phyloP scores from a whole-genome alignment of 2,113 vertebrate genomes.

The Chrysochloris asiatica region DNA sequence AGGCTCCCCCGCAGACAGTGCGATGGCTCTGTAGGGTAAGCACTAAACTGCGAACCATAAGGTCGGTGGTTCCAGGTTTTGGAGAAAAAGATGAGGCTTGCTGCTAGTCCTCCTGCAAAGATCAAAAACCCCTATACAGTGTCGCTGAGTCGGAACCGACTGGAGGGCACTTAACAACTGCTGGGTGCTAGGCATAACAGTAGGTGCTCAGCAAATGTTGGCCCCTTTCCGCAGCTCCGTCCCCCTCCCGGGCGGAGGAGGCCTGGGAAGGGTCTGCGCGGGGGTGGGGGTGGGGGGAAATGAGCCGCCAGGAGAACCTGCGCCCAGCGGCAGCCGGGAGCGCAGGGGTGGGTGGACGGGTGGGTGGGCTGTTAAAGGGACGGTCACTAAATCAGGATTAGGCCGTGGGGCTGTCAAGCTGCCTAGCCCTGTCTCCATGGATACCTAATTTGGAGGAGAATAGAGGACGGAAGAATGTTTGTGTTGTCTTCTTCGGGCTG shows the following conservation, averaged over 20 bases:
- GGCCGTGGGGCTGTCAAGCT: slow-evolving; percentile 78
- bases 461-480: slow-evolving; percentile 77
- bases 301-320: slow-evolving; percentile 56
- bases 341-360: slow-evolving; percentile 67
- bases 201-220: slow-evolving; percentile 23
- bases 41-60: no score
- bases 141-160: no score
- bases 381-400: slow-evolving; percentile 82
- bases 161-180: background rate
- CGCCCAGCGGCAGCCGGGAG: slow-evolving; percentile 53
- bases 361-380: slow-evolving; percentile 79
- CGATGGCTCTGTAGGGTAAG: no score
- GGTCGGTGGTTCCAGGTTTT: no score
- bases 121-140: no score
- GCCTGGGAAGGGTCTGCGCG: background rate
- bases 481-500: slow-evolving; percentile 56
- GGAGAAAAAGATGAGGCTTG: no score
- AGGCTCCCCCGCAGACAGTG: background rate
- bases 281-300: background rate
- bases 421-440: slow-evolving; percentile 78
- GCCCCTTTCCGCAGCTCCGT: background rate
- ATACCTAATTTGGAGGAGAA: slow-evolving; percentile 79
- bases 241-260: background rate
- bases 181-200: slow-evolving; percentile 3
- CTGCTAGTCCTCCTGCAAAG: no score